phyloP scores from a whole-genome alignment of 2,113 vertebrate genomes.

The Platichthys flesus region DNA sequence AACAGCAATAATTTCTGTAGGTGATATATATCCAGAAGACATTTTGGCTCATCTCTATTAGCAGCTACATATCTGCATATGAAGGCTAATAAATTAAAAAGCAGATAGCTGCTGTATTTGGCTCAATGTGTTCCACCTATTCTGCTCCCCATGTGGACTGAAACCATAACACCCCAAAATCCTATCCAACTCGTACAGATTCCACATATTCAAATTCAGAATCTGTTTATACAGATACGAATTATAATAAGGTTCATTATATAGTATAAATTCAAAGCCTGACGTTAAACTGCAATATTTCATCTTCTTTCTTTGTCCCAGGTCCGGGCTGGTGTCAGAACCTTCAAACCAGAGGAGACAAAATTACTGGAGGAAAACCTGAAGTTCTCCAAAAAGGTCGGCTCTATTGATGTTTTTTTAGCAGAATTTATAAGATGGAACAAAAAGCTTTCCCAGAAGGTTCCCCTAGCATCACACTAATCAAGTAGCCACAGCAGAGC shows the following conservation, averaged over 20 bases:
- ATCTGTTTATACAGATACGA: background rate
- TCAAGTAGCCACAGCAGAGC: slow-evolving; percentile 39
- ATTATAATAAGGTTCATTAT: background rate
- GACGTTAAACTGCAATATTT: background rate
- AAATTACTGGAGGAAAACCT: slow-evolving; percentile 88
- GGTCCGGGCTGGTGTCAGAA: slow-evolving; percentile 91
- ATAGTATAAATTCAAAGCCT: background rate
- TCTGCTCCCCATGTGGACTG: too few species aligned
- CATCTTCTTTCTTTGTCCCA: slow-evolving; percentile 57
- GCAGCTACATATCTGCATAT: too few species aligned
- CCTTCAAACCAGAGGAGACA: slow-evolving; percentile 89
- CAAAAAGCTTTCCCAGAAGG: slow-evolving; percentile 12
- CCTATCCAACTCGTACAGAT: too few species aligned
- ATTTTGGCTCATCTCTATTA: too few species aligned
- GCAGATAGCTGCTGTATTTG: too few species aligned
- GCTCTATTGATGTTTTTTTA: slow-evolving; percentile 8
- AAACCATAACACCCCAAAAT: too few species aligned
- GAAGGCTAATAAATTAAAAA: too few species aligned
- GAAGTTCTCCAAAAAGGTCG: slow-evolving; percentile 95
- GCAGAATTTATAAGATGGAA: slow-evolving; percentile 26
- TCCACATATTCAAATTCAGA: too few species aligned
- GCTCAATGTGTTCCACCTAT: too few species aligned
- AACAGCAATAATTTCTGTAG: too few species aligned
- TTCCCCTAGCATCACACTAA: slow-evolving; percentile 15
- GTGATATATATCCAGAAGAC: too few species aligned